These are phyloP conservation scores for Diadegma fenestrale DNA, from an alignment of 2,888 invertebrate species.

Conservation along the genomic window DNA sequence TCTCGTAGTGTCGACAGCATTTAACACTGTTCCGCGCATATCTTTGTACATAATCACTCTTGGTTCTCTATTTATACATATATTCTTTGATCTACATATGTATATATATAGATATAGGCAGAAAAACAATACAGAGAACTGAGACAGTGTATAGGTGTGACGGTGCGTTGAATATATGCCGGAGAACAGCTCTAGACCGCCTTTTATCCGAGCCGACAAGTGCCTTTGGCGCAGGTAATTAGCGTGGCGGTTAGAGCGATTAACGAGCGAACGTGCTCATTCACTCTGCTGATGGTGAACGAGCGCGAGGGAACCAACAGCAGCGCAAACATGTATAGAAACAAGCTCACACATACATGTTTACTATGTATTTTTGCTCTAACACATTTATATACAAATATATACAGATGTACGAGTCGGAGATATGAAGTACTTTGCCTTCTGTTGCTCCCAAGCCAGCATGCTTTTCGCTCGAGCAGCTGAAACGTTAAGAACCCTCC, in stretches of 20 bases:
- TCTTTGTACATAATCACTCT: background rate
- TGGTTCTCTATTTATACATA: background rate
- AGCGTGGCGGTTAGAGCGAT: constrained; percentile 72
- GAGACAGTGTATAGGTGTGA: constrained; percentile 32
- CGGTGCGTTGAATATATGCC: constrained; percentile 42
- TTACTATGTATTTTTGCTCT: background rate
- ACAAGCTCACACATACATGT: constrained; percentile 6
- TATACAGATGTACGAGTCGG: background rate
- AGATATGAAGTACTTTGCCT: constrained; percentile 34
- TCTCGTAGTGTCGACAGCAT: constrained; percentile 46
- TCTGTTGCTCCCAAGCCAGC: constrained; percentile 16
- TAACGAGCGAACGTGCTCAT: constrained; percentile 70
- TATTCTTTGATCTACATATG: background rate
- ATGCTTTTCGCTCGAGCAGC: constrained; percentile 16
- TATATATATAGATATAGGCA: background rate
- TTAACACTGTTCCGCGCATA: constrained; percentile 5
- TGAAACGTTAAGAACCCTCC: constrained; percentile 43
- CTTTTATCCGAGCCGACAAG: constrained; percentile 72
- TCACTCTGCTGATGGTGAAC: constrained; percentile 50
- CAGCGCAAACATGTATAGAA: constrained; percentile 34
- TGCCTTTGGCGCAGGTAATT: constrained; percentile 72
- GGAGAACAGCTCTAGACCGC: constrained; percentile 60
- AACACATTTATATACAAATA: background rate
- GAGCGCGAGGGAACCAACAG: constrained; percentile 48
- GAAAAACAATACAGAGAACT: background rate